phyloP scores from a whole-genome alignment of 1,140 invertebrate species.

The Drosophila prosaltans region DNA sequence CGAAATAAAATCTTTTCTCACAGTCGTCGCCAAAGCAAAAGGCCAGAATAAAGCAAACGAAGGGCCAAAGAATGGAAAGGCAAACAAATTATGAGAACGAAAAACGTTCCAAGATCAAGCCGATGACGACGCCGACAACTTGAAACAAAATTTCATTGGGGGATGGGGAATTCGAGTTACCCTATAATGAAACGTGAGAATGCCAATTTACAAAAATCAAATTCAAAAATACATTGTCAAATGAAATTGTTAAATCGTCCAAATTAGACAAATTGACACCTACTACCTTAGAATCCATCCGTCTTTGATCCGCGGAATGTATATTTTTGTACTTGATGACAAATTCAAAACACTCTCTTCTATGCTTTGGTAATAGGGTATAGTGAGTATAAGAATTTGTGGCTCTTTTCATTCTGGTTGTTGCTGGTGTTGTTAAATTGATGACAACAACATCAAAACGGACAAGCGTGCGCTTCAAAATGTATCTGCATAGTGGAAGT shows the following conservation, averaged over 20 bases:
- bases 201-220: too few species aligned
- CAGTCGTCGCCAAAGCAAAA: slow-evolving; percentile 46
- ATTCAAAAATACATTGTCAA: too few species aligned
- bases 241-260: too few species aligned
- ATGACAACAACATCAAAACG: slow-evolving; percentile 77
- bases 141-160: neutral
- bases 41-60: slow-evolving; percentile 2
- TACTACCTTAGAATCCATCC: too few species aligned
- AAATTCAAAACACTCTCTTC: neutral
- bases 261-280: too few species aligned
- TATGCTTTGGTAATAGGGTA: neutral
- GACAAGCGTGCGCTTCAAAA: slow-evolving; percentile 77
- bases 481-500: slow-evolving; percentile 64
- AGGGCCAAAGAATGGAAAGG: slow-evolving; percentile 8
- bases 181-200: neutral
- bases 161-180: neutral
- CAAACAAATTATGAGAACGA: slow-evolving; percentile 79
- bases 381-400: neutral
- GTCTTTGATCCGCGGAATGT: too few species aligned
- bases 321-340: too few species aligned
- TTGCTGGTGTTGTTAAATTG: slow-evolving; percentile 66
- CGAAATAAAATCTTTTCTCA: slow-evolving; percentile 80
- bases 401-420: slow-evolving; percentile 35
- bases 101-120: slow-evolving; percentile 60
- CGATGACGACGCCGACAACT: slow-evolving; percentile 23